Percentiles rank a stretch among this genome's conserved stretches.
Evolutionary conservation across 2,113 vertebrate species (phyloP).

Genomic region (Sus scrofa): DNA sequence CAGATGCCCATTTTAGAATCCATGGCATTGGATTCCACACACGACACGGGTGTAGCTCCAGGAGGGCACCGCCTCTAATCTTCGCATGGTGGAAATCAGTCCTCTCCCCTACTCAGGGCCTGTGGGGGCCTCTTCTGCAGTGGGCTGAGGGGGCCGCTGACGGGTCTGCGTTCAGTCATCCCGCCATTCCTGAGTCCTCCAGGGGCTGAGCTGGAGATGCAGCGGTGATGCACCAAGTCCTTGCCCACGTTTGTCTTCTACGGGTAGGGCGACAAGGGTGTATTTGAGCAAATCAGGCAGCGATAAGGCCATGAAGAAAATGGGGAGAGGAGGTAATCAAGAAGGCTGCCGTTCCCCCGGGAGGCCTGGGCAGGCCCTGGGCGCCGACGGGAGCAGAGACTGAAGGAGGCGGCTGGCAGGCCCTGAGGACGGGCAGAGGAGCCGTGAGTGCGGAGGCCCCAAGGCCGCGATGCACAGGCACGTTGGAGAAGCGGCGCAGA

Average conservation of each 20-base stretch:
- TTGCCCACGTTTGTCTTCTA: accelerated
- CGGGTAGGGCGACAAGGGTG: neutral
- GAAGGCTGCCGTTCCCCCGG: accelerated
- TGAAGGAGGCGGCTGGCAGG: too few species aligned
- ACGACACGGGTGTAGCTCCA: accelerated
- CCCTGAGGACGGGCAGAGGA: neutral
- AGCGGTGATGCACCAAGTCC: neutral
- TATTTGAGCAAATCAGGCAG: accelerated
- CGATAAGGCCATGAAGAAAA: accelerated
- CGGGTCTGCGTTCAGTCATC: accelerated
- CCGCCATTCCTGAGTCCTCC: accelerated
- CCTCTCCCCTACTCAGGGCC: accelerated
- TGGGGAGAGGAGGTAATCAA: accelerated
- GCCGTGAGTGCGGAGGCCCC: neutral
- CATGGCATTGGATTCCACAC: accelerated
- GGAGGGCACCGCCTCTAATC: accelerated
- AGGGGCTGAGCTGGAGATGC: accelerated
- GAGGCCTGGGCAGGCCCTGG: neutral
- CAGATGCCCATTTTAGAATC: neutral
- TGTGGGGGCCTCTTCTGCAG: neutral
- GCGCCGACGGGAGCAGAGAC: neutral
- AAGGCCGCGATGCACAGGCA: accelerated
- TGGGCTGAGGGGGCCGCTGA: accelerated
- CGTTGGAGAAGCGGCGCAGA: too few species aligned
- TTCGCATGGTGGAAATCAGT: accelerated